Base-by-base conservation (phyloP, 2,888 invertebrate genomes). In the Cephus nigrinus region DNA sequence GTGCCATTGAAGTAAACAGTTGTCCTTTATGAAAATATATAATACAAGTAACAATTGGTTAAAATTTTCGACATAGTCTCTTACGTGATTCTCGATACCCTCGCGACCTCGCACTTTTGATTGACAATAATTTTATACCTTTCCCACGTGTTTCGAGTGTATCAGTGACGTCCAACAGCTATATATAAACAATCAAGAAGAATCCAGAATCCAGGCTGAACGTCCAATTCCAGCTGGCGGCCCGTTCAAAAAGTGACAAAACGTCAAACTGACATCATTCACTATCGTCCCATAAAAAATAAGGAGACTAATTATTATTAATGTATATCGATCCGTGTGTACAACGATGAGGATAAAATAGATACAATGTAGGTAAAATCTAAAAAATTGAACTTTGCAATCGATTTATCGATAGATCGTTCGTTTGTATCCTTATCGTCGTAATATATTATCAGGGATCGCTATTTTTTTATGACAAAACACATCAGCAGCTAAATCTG, bases 71-170 rank as follows among this genome's bases (percentile, higher is more conserved):
- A 1, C 9, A 55, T 2, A 55, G 23, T 55, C 23, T 23, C 55
- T 1, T 23, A 15, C 23, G 23, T 55, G 55, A 55, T 23, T 55
- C 4, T 23, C 40, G 15, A 40, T 55, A 0, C 40, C 40, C 23
- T 23, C 9, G 40, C 23, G 40, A 23, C 5, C 40, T 55, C 40
- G 40, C 40, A 55, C 40, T 55, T 55, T 55, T 55, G 23, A 55
- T 23, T 23, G 9, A 55, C 23, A 55, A 55, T 55, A 91, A 92
- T 92, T 92, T 92, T 92, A 92, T 92, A 92, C 93, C 92, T 93
- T 93, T 93, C 92, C 93, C 93, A 92, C 86, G 84, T 84, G 84
- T 86, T 80, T 85, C 82, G 82, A 84, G 83, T 80, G 81, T 82
- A 80, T 23, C 77, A 83, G 80, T 85, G 80, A 84, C 82, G 79